Evolutionary conservation across 1,140 invertebrate species (phyloP), one percentile per base, ranked within the genome.

Genomic region (Heliconius eleuchia): DNA sequence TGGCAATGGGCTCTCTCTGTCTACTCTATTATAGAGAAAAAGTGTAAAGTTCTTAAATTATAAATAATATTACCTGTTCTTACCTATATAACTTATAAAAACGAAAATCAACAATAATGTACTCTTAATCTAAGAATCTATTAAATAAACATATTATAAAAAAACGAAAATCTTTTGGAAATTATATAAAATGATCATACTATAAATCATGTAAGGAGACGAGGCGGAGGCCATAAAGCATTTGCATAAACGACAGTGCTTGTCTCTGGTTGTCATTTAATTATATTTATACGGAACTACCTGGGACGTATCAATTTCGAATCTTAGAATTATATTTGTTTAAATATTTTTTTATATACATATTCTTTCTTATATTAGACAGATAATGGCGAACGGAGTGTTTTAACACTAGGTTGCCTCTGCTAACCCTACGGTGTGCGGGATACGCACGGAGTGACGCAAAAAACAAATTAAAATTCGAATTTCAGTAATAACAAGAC

Each of bases 191-290:
- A 72, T 72, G 30, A 70, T 76, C 78, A 74, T 76, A 71, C 71
- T 71, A 83, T 83, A 83, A 83, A 79, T 83, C 80, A 79, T 57
- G 57, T 50, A 34, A 74, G 52, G 60, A 83, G 80, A 80, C 82
- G 77, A 74, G 75, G 77, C 81, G 80, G 81, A 81, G 83, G 81
- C 81, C 75, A 88, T 90, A 88, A 89, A 89, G 71, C 85, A 88
- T 90, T 87, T 88, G 88, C 88, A 90, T 88, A 88, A 85, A 81
- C 84, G 88, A 85, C 85, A 82, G 87, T 81, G 77, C 80, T 80
- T 81, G 81, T 81, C 80, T 78, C 86, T 66, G 79, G 80, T 74
- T 82, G 80, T 82, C 80, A 76, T 81, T 81, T 86, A 84, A 85
- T 85, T 83, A 83, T 82, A 83, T 87, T 84, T 82, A 85, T 80